These are phyloP conservation scores for Podabrus alpinus DNA, from an alignment of 2,888 invertebrate genomes.

Conservation along the genomic window DNA sequence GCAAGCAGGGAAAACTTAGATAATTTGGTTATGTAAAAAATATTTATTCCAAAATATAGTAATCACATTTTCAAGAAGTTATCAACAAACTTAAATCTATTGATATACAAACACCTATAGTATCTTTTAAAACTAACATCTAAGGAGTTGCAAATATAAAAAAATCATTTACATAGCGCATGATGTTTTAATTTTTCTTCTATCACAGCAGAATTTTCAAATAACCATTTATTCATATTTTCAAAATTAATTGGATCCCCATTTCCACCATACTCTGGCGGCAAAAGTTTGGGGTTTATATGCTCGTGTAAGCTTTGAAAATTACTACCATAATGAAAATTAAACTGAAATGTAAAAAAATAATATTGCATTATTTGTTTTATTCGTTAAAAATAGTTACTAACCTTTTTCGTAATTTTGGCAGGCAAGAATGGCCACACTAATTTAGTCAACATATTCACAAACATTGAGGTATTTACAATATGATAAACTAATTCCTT, in stretches of 20 bases:
- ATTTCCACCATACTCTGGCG: conserved; percentile 65
- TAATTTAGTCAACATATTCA: conserved; percentile 44
- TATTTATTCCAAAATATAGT: not conserved
- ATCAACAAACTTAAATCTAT: not conserved
- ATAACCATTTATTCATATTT: conserved; percentile 35
- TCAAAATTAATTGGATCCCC: conserved; percentile 35
- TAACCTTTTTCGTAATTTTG: conserved; percentile 39
- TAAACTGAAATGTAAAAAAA: conserved; percentile 4
- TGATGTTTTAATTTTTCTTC: conserved; percentile 37
- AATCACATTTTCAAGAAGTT: not conserved
- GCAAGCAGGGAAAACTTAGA: not conserved
- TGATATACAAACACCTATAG: not conserved
- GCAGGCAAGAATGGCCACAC: conserved; percentile 48
- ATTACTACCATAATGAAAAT: conserved; percentile 58
- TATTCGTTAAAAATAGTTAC: not conserved
- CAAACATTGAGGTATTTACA: conserved; percentile 46
- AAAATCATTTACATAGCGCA: not conserved
- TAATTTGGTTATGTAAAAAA: not conserved
- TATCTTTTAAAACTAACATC: not conserved
- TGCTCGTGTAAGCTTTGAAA: conserved; percentile 57
- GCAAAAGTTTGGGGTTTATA: conserved; percentile 57
- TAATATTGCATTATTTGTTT: not conserved
- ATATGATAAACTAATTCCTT: conserved; percentile 47
- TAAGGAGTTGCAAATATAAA: not conserved
- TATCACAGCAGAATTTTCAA: conserved; percentile 38